A percentile compares a stretch with the other conserved stretches of the same genome.
These are phyloP conservation scores for Apamea monoglypha DNA, from an alignment of 2,888 invertebrate genomes.

Conservation along the genomic window DNA sequence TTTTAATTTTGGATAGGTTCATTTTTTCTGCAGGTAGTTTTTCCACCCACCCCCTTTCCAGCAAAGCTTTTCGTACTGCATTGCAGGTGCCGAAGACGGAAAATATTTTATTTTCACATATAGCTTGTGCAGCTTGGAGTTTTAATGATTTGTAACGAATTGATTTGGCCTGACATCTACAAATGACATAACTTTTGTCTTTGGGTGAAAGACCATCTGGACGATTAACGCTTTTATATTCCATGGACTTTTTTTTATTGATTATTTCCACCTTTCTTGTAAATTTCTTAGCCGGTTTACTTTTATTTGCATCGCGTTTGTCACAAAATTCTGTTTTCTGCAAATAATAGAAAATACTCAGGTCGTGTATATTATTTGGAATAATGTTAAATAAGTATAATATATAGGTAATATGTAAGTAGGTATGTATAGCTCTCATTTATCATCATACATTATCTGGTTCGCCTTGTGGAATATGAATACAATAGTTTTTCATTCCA, in stretches of 20 bases:
- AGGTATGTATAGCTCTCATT: background rate
- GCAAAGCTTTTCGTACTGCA: slow-evolving; percentile 90
- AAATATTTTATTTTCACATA: slow-evolving; percentile 88
- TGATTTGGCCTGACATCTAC: slow-evolving; percentile 78
- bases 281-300: slow-evolving; percentile 72
- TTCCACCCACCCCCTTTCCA: slow-evolving; percentile 93
- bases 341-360: slow-evolving; percentile 31
- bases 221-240: slow-evolving; percentile 61
- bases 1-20: slow-evolving; percentile 82
- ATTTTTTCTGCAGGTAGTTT: slow-evolving; percentile 88
- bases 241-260: slow-evolving; percentile 43
- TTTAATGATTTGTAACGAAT: slow-evolving; percentile 80
- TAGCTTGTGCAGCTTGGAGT: slow-evolving; percentile 86
- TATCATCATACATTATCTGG: slow-evolving; percentile 24
- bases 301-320: slow-evolving; percentile 68
- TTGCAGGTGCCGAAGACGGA: slow-evolving; percentile 88
- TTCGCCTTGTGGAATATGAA: background rate
- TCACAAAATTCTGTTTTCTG: slow-evolving; percentile 28
- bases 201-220: slow-evolving; percentile 79
- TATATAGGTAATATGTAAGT: background rate
- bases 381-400: background rate
- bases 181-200: slow-evolving; percentile 82
- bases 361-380: background rate
- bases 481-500: slow-evolving; percentile 15
- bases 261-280: slow-evolving; percentile 44